phyloP scores from a whole-genome alignment of 2,888 invertebrate species.

The Agrilus cyanescens region DNA sequence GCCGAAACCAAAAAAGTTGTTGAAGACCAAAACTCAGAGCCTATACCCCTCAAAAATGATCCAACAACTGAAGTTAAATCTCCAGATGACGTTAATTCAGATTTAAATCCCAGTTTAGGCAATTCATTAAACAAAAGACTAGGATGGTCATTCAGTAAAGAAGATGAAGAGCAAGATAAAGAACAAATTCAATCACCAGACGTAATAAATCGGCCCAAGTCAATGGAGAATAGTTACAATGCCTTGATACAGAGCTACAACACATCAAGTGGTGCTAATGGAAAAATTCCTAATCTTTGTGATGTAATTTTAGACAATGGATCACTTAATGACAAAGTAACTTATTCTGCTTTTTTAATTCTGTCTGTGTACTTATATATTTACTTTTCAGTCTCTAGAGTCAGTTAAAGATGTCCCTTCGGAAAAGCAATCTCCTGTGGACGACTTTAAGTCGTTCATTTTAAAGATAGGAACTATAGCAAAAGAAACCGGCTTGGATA shows the following conservation, averaged over 20 bases:
- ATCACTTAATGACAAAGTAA: background rate
- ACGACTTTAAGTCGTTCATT: slow-evolving; percentile 38
- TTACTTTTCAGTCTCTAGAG: too few relatives aligned
- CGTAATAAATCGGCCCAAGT: slow-evolving; percentile 16
- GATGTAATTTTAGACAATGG: background rate
- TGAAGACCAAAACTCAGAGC: slow-evolving; percentile 6
- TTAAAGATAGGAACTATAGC: slow-evolving; percentile 55
- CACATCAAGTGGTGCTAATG: slow-evolving; percentile 33
- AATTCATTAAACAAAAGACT: slow-evolving; percentile 54
- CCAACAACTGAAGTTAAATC: slow-evolving; percentile 3
- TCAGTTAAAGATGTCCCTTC: too few relatives aligned
- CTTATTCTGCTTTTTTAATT: too few relatives aligned
- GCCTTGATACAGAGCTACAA: slow-evolving; percentile 48
- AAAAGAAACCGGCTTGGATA: slow-evolving; percentile 70
- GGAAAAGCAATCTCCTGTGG: background rate
- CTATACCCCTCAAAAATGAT: slow-evolving; percentile 3
- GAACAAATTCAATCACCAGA: slow-evolving; percentile 9
- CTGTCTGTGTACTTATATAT: too few relatives aligned
- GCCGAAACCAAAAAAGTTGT: slow-evolving; percentile 4
- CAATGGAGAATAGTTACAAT: slow-evolving; percentile 43
- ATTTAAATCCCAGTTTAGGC: slow-evolving; percentile 34
- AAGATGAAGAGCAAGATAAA: slow-evolving; percentile 18
- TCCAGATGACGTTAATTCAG: slow-evolving; percentile 13
- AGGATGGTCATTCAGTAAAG: slow-evolving; percentile 47
- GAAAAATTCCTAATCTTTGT: slow-evolving; percentile 41